Conservation (phyloP, 2,113 vertebrate genomes). For the Gadus chalcogrammus region DNA sequence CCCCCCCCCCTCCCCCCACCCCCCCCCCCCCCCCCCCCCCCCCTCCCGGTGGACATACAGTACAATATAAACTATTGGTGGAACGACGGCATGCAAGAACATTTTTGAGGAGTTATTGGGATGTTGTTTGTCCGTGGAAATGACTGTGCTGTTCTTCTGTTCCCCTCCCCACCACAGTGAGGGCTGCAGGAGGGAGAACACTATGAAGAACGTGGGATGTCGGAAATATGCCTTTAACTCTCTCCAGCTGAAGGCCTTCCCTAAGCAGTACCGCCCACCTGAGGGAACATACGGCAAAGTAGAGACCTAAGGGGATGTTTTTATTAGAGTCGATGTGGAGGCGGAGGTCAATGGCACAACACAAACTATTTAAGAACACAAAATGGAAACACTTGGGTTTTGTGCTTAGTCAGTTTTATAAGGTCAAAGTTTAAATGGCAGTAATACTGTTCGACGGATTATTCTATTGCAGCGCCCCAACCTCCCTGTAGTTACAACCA, state of each 20-base stretch:
- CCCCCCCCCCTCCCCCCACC: no score
- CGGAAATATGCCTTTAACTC: conserved; percentile 99
- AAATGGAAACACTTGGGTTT: conserved; percentile 34
- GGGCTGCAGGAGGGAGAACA: conserved; percentile 99
- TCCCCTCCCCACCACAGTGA: conserved; percentile 78
- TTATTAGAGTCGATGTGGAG: neutral
- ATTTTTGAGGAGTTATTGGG: no score
- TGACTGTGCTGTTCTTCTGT: conserved; percentile 68
- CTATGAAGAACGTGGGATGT: conserved; percentile 99
- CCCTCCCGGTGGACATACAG: no score
- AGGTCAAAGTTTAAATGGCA: conserved; percentile 54
- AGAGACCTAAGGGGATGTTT: conserved; percentile 82
- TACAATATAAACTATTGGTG: no score
- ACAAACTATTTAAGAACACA: conserved; percentile 25
- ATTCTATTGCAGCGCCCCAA: conserved; percentile 42
- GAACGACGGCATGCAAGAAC: no score
- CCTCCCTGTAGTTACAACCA: conserved; percentile 34
- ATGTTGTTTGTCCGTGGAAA: conserved; percentile 21
- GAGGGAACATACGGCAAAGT: conserved; percentile 98
- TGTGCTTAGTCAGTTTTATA: conserved; percentile 59
- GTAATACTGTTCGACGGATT: conserved; percentile 42
- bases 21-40: no score
- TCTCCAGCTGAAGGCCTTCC: conserved; percentile 98
- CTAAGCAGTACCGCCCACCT: conserved; percentile 97
- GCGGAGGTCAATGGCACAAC: conserved; percentile 12